Percentiles rank a stretch among this genome's conserved stretches.
These are phyloP conservation scores for Kradibia gibbosae DNA, from an alignment of 1,140 invertebrate genomes.

Conservation along the genomic window DNA sequence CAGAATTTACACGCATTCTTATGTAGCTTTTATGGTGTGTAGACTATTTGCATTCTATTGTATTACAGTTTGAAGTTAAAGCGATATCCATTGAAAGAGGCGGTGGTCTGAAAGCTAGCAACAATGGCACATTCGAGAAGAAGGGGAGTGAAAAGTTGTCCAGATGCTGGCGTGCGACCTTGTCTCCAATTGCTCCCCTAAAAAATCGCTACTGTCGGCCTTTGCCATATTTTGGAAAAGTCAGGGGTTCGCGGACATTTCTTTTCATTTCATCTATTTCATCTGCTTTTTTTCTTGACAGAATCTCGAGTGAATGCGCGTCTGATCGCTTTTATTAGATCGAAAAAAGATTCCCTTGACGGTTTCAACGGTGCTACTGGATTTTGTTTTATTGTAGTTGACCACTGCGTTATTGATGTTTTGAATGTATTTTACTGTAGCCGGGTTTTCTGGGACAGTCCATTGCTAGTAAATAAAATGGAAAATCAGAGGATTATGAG, in stretches of 20 bases:
- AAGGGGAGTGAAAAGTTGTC: neutral
- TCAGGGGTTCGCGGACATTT: constrained; percentile 1
- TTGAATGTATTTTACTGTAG: constrained; percentile 41
- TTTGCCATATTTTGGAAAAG: constrained; percentile 27
- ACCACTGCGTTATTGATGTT: constrained; percentile 31
- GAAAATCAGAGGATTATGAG: constrained; percentile 38
- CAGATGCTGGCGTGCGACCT: neutral
- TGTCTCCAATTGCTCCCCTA: constrained; percentile 17
- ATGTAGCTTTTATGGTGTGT: neutral
- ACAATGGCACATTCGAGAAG: neutral
- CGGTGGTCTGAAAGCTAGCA: neutral
- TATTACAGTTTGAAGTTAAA: constrained; percentile 8
- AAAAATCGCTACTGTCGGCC: constrained; percentile 7
- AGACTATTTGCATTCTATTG: neutral
- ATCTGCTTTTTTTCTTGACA: neutral
- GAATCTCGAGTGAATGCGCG: neutral
- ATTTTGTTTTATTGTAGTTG: neutral
- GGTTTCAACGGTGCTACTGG: constrained; percentile 2
- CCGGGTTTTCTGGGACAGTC: constrained; percentile 28
- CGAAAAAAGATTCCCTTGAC: constrained; percentile 36
- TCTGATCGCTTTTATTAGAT: constrained; percentile 46
- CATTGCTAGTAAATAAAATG: constrained; percentile 37
- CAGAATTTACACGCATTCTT: neutral
- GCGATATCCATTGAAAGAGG: constrained; percentile 6
- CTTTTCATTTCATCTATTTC: constrained; percentile 1